These are phyloP conservation scores for Acrobasis repandana DNA, from an alignment of 2,888 invertebrate species.

Conservation along the genomic window DNA sequence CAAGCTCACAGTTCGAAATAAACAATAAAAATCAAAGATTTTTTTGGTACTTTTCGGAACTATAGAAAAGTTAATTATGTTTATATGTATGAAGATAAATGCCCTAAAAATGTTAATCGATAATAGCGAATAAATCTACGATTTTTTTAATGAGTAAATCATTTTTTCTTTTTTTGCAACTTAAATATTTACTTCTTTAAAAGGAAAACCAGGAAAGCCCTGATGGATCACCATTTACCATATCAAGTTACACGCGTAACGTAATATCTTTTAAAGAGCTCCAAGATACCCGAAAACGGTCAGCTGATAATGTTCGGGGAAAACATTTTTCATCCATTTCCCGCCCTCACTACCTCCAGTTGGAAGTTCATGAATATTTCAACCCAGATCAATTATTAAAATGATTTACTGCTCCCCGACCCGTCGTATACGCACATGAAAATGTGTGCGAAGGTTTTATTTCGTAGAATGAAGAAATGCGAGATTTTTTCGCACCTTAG, in stretches of 20 bases:
- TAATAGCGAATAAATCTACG: too few relatives aligned
- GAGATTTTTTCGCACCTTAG: constrained; percentile 36
- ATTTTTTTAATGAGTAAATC: too few relatives aligned
- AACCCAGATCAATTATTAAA: constrained; percentile 79
- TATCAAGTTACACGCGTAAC: constrained; percentile 21
- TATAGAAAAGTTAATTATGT: too few relatives aligned
- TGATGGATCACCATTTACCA: constrained; percentile 10
- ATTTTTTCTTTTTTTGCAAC: too few relatives aligned
- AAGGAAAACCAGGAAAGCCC: background rate
- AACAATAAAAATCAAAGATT: too few relatives aligned
- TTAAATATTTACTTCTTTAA: too few relatives aligned
- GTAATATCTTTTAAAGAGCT: constrained; percentile 17
- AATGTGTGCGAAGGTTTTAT: constrained; percentile 53
- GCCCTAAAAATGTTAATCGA: too few relatives aligned
- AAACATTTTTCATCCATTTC: constrained; percentile 75
- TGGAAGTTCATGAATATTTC: constrained; percentile 79
- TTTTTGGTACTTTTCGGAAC: too few relatives aligned
- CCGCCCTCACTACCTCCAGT: constrained; percentile 62
- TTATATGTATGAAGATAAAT: too few relatives aligned
- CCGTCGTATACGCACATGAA: constrained; percentile 53
- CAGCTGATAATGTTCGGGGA: constrained; percentile 60
- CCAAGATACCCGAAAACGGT: constrained; percentile 48
- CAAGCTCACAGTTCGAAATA: too few relatives aligned
- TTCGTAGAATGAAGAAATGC: constrained; percentile 40
- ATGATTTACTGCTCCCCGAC: constrained; percentile 74